These are phyloP conservation scores for Hartigia nigra DNA, from an alignment of 2,888 invertebrate genomes.

Conservation along the genomic window DNA sequence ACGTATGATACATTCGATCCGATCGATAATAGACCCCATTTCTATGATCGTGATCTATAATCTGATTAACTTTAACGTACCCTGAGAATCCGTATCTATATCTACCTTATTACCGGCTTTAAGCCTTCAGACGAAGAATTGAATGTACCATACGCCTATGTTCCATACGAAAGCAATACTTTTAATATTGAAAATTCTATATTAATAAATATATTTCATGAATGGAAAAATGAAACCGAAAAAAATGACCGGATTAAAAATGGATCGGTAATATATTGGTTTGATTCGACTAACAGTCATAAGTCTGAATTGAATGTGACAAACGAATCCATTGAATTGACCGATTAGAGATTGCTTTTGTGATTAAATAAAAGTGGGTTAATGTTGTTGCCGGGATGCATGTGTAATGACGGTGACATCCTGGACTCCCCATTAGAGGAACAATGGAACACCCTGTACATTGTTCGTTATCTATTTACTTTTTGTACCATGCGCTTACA, in stretches of 20 bases:
- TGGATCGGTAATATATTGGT: not conserved
- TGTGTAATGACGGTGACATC: conserved; percentile 50
- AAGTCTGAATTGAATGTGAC: not conserved
- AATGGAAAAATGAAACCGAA: not conserved
- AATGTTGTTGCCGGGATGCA: conserved; percentile 43
- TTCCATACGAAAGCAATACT: too few species aligned
- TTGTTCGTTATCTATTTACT: conserved; percentile 38
- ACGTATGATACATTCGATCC: not conserved
- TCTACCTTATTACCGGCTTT: not conserved
- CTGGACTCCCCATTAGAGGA: conserved; percentile 42
- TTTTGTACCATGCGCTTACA: not conserved
- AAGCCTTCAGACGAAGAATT: too few species aligned
- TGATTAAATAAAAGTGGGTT: conserved; percentile 54
- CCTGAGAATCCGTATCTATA: not conserved
- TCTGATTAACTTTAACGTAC: not conserved
- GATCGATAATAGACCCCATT: not conserved
- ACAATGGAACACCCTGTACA: conserved; percentile 42
- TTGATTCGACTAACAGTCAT: not conserved
- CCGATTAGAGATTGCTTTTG: conserved; percentile 37
- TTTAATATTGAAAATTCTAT: too few species aligned
- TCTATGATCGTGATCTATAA: not conserved
- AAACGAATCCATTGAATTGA: not conserved
- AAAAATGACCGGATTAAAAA: not conserved
- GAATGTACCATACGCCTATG: too few species aligned
- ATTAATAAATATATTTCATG: not conserved